Conservation (phyloP, 2,888 invertebrate genomes). For the Andrena minutula region DNA sequence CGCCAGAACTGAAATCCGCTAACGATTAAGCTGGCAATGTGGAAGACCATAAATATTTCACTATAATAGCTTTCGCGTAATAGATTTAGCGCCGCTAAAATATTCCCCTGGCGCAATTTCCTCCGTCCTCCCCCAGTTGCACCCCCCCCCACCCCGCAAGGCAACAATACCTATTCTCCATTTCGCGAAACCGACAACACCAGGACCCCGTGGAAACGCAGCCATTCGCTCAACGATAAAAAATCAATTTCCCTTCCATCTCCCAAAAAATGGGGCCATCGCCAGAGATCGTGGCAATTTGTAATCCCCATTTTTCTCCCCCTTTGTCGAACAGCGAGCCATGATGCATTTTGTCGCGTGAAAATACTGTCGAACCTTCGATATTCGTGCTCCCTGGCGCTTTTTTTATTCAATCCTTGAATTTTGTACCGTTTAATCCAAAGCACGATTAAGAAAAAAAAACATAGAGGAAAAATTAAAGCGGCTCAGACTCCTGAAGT, state of each 20-base stretch:
- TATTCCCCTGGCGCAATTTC: constrained; percentile 45
- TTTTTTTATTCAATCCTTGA: too few species aligned
- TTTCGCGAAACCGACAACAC: constrained; percentile 52
- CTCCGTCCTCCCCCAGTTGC: neutral
- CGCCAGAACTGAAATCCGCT: constrained; percentile 1
- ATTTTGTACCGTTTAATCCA: too few species aligned
- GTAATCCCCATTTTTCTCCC: constrained; percentile 46
- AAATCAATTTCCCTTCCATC: constrained; percentile 62
- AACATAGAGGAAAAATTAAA: too few species aligned
- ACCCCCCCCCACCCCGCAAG: neutral
- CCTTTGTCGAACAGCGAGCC: constrained; percentile 21
- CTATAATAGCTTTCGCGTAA: constrained; percentile 18
- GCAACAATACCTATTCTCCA: constrained; percentile 29
- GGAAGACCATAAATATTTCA: constrained; percentile 39
- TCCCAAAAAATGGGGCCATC: constrained; percentile 33
- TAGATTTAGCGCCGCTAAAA: constrained; percentile 26
- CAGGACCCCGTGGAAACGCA: constrained; percentile 28
- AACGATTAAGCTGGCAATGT: constrained; percentile 10
- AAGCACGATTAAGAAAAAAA: too few species aligned
- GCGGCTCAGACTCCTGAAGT: too few species aligned
- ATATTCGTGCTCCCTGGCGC: neutral
- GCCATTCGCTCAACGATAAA: constrained; percentile 51
- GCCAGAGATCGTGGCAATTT: constrained; percentile 50
- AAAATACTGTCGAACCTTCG: neutral
- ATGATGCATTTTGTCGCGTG: neutral